Conservation (phyloP, 2,113 vertebrate genomes). For the Stictonetta naevosa region DNA sequence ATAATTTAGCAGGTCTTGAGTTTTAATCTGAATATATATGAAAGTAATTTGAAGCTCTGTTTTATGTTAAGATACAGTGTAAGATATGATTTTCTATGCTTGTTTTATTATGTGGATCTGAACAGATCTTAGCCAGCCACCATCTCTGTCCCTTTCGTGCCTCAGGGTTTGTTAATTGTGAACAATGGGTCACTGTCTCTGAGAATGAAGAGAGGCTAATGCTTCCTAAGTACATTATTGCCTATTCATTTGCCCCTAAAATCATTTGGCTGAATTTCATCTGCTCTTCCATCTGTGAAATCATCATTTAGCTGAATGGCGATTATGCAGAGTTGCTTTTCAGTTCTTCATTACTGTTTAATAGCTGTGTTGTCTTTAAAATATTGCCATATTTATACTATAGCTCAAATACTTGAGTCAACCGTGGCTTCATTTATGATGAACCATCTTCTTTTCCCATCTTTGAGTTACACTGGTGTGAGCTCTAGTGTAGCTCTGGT, state of each 20-base stretch:
- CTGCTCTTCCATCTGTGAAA: constrained; percentile 79
- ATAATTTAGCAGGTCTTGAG: neutral
- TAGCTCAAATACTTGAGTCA: constrained; percentile 13
- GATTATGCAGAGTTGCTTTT: constrained; percentile 70
- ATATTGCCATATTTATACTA: constrained; percentile 38
- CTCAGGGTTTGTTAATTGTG: constrained; percentile 55
- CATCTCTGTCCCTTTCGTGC: constrained; percentile 16
- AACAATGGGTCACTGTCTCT: constrained; percentile 69
- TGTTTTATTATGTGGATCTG: neutral
- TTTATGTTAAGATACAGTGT: neutral
- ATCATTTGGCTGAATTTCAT: constrained; percentile 76
- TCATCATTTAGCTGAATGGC: constrained; percentile 71
- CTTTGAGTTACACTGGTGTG: neutral
- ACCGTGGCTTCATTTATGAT: neutral
- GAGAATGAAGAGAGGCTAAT: constrained; percentile 68
- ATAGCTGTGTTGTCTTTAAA: constrained; percentile 69
- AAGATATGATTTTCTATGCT: fast-evolving
- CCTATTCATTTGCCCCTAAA: constrained; percentile 72
- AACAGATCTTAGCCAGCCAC: neutral
- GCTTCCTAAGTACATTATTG: constrained; percentile 68
- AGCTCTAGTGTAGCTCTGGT: neutral
- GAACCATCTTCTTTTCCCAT: neutral
- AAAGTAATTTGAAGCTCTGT: neutral
- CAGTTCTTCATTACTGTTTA: constrained; percentile 73
- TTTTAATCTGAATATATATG: neutral